Evolutionary conservation across 2,888 invertebrate species (phyloP), one percentile per base, ranked within the genome.

Genomic region (Uloborus plumipes): DNA sequence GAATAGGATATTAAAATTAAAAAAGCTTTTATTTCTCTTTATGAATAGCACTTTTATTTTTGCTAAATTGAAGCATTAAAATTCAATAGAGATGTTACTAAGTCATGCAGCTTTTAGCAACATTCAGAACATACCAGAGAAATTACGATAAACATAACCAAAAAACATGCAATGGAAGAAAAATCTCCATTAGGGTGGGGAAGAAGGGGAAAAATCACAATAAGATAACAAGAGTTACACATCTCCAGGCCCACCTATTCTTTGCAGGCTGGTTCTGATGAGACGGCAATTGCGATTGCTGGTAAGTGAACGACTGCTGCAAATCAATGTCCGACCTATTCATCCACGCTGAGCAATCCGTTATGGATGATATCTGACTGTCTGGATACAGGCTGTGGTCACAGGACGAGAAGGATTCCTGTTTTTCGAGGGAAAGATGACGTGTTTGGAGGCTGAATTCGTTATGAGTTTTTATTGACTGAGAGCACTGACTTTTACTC

Each of bases 171-270:
- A 18, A 50, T 20, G 20, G n/a, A n/a, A 47, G 31, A 20, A 67
- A 67, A 55, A 1, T 55, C 16, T 55, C 39, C 39, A 39, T 39
- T 6, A 39, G 39, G 39, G 39, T 39, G 31, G 49, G n/a, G 58
- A 20, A 53, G 65, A 74, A 58, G 55, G 20, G 59, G 49, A 16
- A 53, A 65, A 26, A 49, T 22, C 26, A 22, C 70, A 77, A 71
- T 70, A 74, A 81, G 7, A 81, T 64, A 75, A 81, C 80, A 69
- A 80, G 80, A 53, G 80, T 80, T 61, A 80, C 74, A 74, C 74
- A 80, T 80, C 74, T 80, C 73, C 80, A 80, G 58, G 62, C 80
- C 80, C 80, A 81, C 80, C 81, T 81, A 81, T 81, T 81, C 65
- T 47, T 74, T 20, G 73, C 18, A 55, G 59, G 66, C 18, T 80